Conservation (phyloP, 2,113 vertebrate species). For the Pteruthius melanotis region DNA sequence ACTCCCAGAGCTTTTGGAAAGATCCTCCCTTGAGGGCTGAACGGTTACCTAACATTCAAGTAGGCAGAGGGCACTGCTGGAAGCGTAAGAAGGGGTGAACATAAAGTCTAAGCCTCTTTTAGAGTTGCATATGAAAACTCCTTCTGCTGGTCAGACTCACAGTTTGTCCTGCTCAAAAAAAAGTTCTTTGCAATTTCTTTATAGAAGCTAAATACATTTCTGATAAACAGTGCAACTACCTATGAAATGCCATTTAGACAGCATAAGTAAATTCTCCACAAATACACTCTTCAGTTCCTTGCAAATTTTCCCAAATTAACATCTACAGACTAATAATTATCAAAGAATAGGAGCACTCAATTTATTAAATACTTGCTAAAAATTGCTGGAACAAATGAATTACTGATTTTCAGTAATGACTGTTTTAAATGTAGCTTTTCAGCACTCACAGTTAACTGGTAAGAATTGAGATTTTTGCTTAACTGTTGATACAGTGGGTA, state of each 20-base stretch:
- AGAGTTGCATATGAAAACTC: background rate
- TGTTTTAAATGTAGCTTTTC: conserved; percentile 44
- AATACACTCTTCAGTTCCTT: conserved; percentile 48
- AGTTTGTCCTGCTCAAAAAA: background rate
- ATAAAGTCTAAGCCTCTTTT: background rate
- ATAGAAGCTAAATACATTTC: background rate
- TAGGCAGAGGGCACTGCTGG: background rate
- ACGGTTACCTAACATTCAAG: background rate
- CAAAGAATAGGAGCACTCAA: conserved; percentile 19
- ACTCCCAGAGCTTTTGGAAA: background rate
- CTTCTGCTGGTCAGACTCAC: background rate
- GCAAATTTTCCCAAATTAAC: conserved; percentile 57
- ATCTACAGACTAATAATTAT: conserved; percentile 41
- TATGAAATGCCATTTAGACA: conserved; percentile 48
- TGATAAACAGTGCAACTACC: background rate
- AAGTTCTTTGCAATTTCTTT: background rate
- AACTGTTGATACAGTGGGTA: background rate
- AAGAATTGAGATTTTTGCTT: background rate
- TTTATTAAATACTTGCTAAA: conserved; percentile 62
- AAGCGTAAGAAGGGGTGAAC: background rate
- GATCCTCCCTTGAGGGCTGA: background rate
- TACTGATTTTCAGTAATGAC: conserved; percentile 43
- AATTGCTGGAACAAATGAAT: conserved; percentile 50
- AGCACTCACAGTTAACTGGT: conserved; percentile 5
- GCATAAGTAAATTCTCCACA: conserved; percentile 34